Base-by-base conservation (phyloP, 2,113 vertebrate species). In the Chiloscyllium plagiosum region DNA sequence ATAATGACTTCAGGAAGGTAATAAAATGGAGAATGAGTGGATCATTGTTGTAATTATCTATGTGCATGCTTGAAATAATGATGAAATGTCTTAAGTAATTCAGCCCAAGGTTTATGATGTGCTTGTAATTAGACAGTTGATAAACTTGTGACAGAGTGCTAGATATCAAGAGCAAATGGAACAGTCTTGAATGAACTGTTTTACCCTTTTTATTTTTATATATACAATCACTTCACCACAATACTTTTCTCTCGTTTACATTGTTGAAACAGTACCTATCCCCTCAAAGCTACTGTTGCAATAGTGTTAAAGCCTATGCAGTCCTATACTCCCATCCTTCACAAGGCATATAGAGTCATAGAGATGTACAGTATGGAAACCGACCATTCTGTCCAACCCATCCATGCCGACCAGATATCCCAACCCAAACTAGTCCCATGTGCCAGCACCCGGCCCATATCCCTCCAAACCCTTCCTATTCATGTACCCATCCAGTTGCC, bases 1-100 rank as follows among this genome's bases (percentile, higher is more conserved):
- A 96, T n/a, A 94, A 95, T 29, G 96, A 96, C 68, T 97, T 96
- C 95, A 96, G 96, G 69, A 97, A 97, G 96, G 96, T 96, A 96
- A 76, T 68, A 17, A 47, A 24, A 47, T 24, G 15, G 29, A 17
- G 3, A 3, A 33, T 0, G 29, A 17, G 2, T 65, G 29, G 89
- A 66, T 68, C 65, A 93, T 69, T 66, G 56, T 65, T 93, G 3
- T 87, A 52, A 66, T 19, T 66, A n/a, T 42, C 33, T 94, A 20
- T 24, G 66, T 92, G 33, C 2, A 13, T 92, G 33, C 24, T 66
- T 68, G 15, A 66, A 52, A 83, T 17, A 4, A 13, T 83, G 17
- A 47, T 42, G 80, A 17, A 22, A 47, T 83, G 42, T 83, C 19
- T 29, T 89, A 29, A 89, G 24, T 56, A 29, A 52, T 89, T 89